Base-by-base conservation (phyloP, 2,888 invertebrate genomes). In the Miltochrista miniata region DNA sequence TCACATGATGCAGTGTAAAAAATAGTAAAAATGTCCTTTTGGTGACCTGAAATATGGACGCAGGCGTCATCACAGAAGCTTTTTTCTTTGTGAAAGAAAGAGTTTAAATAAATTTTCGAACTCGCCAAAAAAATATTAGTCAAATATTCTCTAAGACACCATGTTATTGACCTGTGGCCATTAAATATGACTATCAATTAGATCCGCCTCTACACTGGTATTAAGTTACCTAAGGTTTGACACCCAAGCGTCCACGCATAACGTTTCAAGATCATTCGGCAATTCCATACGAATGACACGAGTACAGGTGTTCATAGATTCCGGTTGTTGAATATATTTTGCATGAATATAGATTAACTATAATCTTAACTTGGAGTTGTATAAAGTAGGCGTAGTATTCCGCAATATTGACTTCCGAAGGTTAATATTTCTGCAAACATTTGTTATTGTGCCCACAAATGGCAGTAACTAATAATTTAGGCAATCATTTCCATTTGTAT, bases 111-210 rank as follows among this genome's bases (percentile, higher is more conserved):
- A 4, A 24, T 24, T 24, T 24, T 24, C 5, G 18, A 24, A 24
- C 5, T 24, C 18, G 18, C 18, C 5, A 24, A 24, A 24, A 24
- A 24, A 24, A 24, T 24, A 5, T 24, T 24, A 24, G 5, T 4
- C 18, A 24, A 31, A 49, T 46, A 48, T 56, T 41, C 41, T 48
- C n/a, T 13, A 39, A 34, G 12, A 30, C 14, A 15, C 40, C 15
- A 43, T 59, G 61, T 48, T 64, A 61, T 56, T 64, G 59, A 64
- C 62, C 62, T 46, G 43, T 42, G 31, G 42, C 42, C 51, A 52
- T 7, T 52, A 64, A 51, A 10, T 13, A 35, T 47, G n/a, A 41
- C 38, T 9, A 33, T 7, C 40, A 58, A 24, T 24, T 24, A 53
- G 56, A 53, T 50, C 54, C 51, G 34, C 43, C 31, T 37, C 39